phyloP scores from a whole-genome alignment of 1,140 invertebrate species.

The Caerostris extrusa region DNA sequence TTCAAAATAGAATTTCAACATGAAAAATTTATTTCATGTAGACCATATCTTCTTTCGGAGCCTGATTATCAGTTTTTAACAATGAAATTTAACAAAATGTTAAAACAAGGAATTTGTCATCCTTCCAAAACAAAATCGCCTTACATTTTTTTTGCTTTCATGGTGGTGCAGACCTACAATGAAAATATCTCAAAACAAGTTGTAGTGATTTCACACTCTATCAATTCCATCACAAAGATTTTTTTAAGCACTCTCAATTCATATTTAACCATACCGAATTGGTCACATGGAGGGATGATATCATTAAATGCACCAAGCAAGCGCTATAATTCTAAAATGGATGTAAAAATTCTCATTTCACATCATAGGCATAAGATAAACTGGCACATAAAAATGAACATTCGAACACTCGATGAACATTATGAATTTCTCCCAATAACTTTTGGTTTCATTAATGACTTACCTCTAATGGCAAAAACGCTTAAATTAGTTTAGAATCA shows the following conservation, averaged over 20 bases:
- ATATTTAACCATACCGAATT: not conserved
- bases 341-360: slow-evolving; percentile 25
- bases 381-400: not conserved
- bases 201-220: not conserved
- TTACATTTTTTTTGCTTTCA: no score
- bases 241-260: no score
- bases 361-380: not conserved
- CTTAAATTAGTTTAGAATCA: no score
- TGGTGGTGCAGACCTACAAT: not conserved
- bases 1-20: not conserved
- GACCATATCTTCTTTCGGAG: not conserved
- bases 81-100: not conserved
- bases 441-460: not conserved
- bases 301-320: not conserved
- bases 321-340: slow-evolving; percentile 7
- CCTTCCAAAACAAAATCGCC: no score
- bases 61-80: not conserved
- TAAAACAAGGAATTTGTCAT: not conserved
- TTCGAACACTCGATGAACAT: not conserved
- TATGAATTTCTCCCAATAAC: not conserved
- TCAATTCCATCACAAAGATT: not conserved
- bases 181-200: not conserved
- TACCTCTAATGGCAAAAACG: not conserved
- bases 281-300: not conserved
- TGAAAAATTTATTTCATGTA: not conserved